Evolutionary conservation across 2,888 invertebrate species (phyloP).

Genomic region (Eupithecia inturbata): DNA sequence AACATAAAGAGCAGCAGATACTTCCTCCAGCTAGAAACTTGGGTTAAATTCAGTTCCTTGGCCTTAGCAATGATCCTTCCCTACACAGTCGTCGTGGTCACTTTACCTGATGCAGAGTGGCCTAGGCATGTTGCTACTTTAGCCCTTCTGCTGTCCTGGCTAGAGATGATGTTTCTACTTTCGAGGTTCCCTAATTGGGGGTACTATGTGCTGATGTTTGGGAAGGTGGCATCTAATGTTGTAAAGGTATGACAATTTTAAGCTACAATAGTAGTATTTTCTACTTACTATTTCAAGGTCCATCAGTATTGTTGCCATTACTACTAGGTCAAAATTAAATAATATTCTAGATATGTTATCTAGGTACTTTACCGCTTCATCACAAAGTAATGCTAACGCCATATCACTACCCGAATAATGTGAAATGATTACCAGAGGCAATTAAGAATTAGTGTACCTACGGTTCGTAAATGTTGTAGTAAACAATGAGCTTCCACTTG

Average conservation of each 20-base stretch:
- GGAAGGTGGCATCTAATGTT: conserved; percentile 83
- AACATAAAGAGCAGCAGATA: conserved; percentile 77
- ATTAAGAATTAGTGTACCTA: no score
- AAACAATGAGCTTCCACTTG: no score
- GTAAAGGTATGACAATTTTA: conserved; percentile 72
- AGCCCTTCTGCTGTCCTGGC: conserved; percentile 82
- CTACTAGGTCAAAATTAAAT: no score
- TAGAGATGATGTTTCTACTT: conserved; percentile 83
- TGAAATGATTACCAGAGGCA: no score
- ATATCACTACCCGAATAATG: no score
- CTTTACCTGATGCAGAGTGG: conserved; percentile 63
- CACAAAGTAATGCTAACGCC: no score
- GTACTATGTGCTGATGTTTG: conserved; percentile 85
- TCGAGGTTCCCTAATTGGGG: conserved; percentile 84
- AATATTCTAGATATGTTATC: no score
- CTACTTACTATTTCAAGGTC: no score
- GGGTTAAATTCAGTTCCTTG: conserved; percentile 82
- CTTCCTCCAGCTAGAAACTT: conserved; percentile 81
- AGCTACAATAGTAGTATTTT: neutral
- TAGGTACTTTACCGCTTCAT: no score
- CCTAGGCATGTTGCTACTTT: conserved; percentile 79
- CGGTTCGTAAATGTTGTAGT: no score
- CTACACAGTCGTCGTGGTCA: conserved; percentile 58
- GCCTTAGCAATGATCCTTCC: conserved; percentile 74
- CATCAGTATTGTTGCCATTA: no score